Conservation (phyloP, 2,888 invertebrate genomes). For the Monoplex corrugatus region DNA sequence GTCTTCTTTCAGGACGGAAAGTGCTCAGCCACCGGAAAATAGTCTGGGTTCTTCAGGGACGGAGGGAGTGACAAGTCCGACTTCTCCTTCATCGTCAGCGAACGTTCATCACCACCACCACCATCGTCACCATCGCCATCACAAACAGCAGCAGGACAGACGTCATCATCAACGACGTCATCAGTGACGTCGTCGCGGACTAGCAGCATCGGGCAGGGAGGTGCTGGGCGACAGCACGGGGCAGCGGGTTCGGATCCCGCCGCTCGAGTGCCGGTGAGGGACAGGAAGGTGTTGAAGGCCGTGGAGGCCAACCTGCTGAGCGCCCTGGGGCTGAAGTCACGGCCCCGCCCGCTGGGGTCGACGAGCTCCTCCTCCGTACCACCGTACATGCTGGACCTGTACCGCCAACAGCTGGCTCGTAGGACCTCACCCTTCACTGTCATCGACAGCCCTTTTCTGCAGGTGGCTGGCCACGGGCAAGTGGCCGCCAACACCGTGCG, state of each 20-base stretch:
- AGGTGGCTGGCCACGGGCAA: conserved; percentile 64
- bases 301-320: conserved; percentile 86
- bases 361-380: conserved; percentile 86
- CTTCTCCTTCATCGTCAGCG: no score
- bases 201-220: no score
- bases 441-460: conserved; percentile 60
- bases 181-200: background rate
- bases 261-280: conserved; percentile 51
- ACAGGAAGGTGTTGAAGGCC: conserved; percentile 79
- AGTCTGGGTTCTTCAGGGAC: no score
- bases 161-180: background rate
- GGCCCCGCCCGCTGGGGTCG: conserved; percentile 82
- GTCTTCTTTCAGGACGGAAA: no score
- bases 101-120: background rate
- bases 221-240: no score
- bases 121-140: background rate
- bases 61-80: no score
- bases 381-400: conserved; percentile 90
- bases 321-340: conserved; percentile 85
- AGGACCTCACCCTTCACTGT: conserved; percentile 86
- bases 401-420: conserved; percentile 84
- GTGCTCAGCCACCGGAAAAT: no score
- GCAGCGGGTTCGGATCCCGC: background rate
- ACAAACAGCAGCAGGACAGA: background rate
- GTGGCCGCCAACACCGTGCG: conserved; percentile 77